These are phyloP conservation scores for Psittacara wagleri DNA, from an alignment of 2,113 vertebrate species.

Conservation along the genomic window DNA sequence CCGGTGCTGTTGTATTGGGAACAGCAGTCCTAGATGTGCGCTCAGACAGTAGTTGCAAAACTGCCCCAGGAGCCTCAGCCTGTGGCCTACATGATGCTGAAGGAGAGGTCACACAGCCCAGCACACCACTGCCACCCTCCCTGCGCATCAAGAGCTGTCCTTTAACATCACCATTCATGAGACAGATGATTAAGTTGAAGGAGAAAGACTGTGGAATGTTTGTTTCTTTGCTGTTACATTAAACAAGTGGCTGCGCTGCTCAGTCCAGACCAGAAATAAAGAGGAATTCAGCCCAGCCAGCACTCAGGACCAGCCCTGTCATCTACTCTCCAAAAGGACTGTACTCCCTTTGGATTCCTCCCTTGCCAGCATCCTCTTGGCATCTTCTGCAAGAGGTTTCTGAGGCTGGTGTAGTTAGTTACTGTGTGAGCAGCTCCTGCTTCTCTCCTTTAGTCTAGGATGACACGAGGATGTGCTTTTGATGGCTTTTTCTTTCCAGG, in stretches of 20 bases:
- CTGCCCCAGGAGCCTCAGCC: background rate
- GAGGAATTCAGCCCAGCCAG: background rate
- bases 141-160: background rate
- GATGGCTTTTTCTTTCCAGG: conserved; percentile 62
- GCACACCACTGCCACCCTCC: background rate
- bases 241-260: background rate
- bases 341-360: background rate
- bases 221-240: background rate
- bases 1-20: background rate
- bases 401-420: background rate
- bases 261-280: background rate
- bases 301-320: background rate
- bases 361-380: background rate
- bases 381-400: background rate
- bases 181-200: background rate
- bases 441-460: background rate
- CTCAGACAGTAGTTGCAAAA: background rate
- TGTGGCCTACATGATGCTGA: background rate
- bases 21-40: background rate
- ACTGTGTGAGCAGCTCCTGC: background rate
- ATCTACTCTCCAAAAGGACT: background rate
- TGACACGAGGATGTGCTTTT: background rate
- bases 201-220: too few relatives aligned
- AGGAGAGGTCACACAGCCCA: background rate
- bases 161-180: background rate